Base-by-base conservation (phyloP, 1,140 invertebrate species). In the Dinothrombium tinctorium region DNA sequence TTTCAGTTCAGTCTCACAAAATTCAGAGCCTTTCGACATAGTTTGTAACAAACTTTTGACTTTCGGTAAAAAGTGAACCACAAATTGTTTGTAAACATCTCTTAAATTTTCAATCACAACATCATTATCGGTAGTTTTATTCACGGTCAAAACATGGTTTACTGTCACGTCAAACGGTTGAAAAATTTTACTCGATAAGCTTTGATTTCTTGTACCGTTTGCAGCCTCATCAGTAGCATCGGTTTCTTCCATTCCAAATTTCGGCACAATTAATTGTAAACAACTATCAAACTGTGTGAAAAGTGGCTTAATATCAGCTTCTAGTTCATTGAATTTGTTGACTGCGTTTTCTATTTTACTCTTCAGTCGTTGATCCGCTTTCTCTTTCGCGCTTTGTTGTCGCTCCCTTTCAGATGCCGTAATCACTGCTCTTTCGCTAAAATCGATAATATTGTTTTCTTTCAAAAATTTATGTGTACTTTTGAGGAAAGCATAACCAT, bases 401-500 rank as follows among this genome's bases (percentile, higher is more conserved):
- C 50, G 38, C 37, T 37, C 37, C 44, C 50, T 44, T 43, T 59
- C 51, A 11, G 12, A 19, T 29, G 21, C 7, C 11, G 4, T 41
- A 8, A 33, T 17, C 26, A 45, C 31, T 26, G 25, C 12, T 22
- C 22, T n/a, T 41, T 46, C 11, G 32, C 15, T 33, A 20, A 42
- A 40, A 20, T 46, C 15, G 44, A 29, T 31, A 32, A 37, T 22
- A 11, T n/a, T n/a, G n/a, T 59, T 50, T 61, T 66, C 60, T 2
- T 26, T 15, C 8, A 38, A 43, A 47, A 59, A 69, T 17, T 63
- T 59, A 44, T 60, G 63, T 12, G 56, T 65, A 25, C 67, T 47
- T 15, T 50, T 47, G 4, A 70, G 53, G 51, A 60, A 56, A 45
- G 58, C 64, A 51, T 69, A 69, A 12, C 53, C 55, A 4, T 49